These are phyloP conservation scores for Eira barbara DNA, from an alignment of 2,113 vertebrate species.

Conservation along the genomic window DNA sequence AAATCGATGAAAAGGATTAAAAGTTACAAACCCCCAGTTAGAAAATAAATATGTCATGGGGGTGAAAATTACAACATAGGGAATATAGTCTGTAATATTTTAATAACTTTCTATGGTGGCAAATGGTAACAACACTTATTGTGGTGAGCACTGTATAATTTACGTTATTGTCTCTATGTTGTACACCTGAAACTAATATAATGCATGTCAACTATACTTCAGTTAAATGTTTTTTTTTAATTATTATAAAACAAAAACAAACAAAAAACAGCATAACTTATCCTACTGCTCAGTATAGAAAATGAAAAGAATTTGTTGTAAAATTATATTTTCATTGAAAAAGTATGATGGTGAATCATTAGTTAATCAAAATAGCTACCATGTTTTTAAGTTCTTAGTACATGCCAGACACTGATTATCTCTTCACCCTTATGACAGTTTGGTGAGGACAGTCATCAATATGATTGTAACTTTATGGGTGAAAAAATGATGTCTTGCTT, in stretches of 20 bases:
- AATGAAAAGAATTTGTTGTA: neutral
- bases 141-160: neutral
- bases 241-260: neutral
- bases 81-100: neutral
- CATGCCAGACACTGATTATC: neutral
- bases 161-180: neutral
- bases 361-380: neutral
- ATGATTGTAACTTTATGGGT: neutral
- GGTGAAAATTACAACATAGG: neutral
- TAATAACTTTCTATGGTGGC: neutral
- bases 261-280: neutral
- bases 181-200: neutral
- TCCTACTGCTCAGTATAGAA: neutral
- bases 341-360: neutral
- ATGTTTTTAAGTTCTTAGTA: neutral
- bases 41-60: neutral
- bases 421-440: neutral
- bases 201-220: neutral
- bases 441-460: neutral
- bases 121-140: neutral
- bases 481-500: neutral
- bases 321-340: neutral
- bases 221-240: neutral
- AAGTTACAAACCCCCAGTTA: neutral
- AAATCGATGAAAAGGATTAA: neutral